Evolutionary conservation across 2,113 vertebrate genomes (phyloP).

Genomic region (Pelodiscus sinensis): DNA sequence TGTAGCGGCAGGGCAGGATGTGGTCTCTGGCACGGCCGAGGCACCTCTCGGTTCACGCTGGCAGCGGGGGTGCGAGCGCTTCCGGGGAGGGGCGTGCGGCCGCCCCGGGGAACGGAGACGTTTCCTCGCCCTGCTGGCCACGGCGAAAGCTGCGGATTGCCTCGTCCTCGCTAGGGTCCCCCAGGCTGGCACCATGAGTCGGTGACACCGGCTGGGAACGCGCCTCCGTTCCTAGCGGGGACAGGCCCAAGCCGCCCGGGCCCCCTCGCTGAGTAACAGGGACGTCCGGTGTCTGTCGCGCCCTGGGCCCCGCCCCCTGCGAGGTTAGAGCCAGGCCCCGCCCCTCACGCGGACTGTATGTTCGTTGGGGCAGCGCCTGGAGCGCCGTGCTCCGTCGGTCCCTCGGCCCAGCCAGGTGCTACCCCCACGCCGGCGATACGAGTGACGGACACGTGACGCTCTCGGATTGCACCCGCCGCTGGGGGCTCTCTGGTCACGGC

Average conservation of each 20-base stretch:
- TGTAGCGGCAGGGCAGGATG: conserved; percentile 36
- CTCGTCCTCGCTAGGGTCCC: not conserved
- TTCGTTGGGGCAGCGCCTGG: not conserved
- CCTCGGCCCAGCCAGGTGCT: not conserved
- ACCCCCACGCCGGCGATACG: not conserved
- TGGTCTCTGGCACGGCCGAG: rapidly evolving
- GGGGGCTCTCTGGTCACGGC: no score
- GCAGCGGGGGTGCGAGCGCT: rapidly evolving
- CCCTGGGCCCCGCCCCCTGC: not conserved
- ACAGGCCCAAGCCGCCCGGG: not conserved
- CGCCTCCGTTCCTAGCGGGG: not conserved
- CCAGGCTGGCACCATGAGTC: not conserved
- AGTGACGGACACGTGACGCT: not conserved
- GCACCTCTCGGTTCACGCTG: rapidly evolving
- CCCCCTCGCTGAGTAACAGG: conserved; percentile 18
- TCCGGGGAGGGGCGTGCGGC: rapidly evolving
- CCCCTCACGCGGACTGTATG: not conserved
- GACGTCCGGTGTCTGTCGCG: not conserved
- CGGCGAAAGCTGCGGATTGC: not conserved
- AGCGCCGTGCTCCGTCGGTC: not conserved
- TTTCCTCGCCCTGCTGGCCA: not conserved
- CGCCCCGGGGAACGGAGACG: no score
- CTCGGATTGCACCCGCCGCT: not conserved
- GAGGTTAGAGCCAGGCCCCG: not conserved
- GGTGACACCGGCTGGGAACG: not conserved